Percentiles rank a stretch among this genome's conserved stretches.
Conservation (phyloP, 1,140 invertebrate genomes). For the Drosophila ohnishii region DNA sequence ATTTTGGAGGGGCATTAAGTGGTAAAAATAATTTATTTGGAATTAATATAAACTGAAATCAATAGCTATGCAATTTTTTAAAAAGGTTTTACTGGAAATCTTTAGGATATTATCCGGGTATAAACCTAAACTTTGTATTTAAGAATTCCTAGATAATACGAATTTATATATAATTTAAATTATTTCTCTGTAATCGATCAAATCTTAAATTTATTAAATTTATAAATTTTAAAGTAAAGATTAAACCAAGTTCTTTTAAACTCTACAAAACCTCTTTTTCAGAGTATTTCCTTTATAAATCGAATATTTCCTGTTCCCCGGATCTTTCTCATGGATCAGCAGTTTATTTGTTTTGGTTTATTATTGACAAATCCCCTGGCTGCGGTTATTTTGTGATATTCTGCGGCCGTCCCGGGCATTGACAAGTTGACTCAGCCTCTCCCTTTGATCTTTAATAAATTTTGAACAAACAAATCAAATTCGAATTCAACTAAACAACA, state of each 20-base stretch:
- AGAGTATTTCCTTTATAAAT: slow-evolving; percentile 7
- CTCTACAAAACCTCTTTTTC: neutral
- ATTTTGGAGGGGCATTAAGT: neutral
- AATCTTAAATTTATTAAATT: too few species aligned
- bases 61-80: too few species aligned
- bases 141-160: too few species aligned
- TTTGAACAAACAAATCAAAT: slow-evolving; percentile 76
- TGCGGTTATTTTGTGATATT: slow-evolving; percentile 40
- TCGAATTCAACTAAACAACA: slow-evolving; percentile 64
- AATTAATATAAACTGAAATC: neutral
- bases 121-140: too few species aligned
- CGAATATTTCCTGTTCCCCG: slow-evolving; percentile 1
- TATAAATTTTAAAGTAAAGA: neutral
- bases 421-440: slow-evolving; percentile 62
- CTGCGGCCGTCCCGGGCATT: slow-evolving; percentile 21
- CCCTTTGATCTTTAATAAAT: slow-evolving; percentile 78
- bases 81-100: too few species aligned
- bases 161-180: too few species aligned
- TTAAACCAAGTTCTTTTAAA: too few species aligned
- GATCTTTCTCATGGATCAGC: slow-evolving; percentile 44
- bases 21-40: neutral
- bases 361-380: slow-evolving; percentile 60
- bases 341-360: slow-evolving; percentile 61
- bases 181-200: too few species aligned
- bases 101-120: too few species aligned